Evolutionary conservation across 2,113 vertebrate genomes (phyloP), one percentile per base, ranked within the genome.

Genomic region (Planiliza haematocheilus): DNA sequence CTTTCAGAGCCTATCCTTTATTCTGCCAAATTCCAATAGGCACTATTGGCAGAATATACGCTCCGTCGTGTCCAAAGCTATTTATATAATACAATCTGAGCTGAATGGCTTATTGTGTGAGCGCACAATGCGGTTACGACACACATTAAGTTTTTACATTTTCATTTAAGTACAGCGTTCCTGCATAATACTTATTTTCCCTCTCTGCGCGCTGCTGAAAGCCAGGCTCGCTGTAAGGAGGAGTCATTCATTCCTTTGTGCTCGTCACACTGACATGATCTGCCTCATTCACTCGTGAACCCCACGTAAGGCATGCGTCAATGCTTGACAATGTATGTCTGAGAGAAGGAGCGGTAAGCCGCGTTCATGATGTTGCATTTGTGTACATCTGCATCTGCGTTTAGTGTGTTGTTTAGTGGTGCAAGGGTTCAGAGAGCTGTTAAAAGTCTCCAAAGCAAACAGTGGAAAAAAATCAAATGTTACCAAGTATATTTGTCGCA

Each of bases 81-180:
- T 86, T 82, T 73, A 82, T 81, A 83, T 75, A 83, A 90, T 81
- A 83, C 83, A 85, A 86, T 91, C 70, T 80, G 65, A 80, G 59
- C 69, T 86, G 82, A 89, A 87, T 84, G 75, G 68, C 76, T 74
- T 77, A 81, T 90, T 92, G 86, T 85, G 81, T 66, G 48, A 70
- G 73, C 10, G 41, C 52, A 89, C 79, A 91, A 90, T 84, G 82
- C 45, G 39, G 57, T 73, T 83, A 84, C 79, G 70, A 89, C 82
- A 86, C 67, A 81, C 73, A 72, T 84, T 77, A 50, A 74, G 64
- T 70, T 79, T 38, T 39, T 50, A 71, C 78, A 74, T 87, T 85
- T 88, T 78, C 57, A 83, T 86, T 87, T 81, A 70, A 71, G 61
- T 51, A 78, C 71, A 71, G 42, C 62, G 45, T 75, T 74, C 20